phyloP scores from a whole-genome alignment of 2,888 invertebrate genomes.

The Cinara cedri region DNA sequence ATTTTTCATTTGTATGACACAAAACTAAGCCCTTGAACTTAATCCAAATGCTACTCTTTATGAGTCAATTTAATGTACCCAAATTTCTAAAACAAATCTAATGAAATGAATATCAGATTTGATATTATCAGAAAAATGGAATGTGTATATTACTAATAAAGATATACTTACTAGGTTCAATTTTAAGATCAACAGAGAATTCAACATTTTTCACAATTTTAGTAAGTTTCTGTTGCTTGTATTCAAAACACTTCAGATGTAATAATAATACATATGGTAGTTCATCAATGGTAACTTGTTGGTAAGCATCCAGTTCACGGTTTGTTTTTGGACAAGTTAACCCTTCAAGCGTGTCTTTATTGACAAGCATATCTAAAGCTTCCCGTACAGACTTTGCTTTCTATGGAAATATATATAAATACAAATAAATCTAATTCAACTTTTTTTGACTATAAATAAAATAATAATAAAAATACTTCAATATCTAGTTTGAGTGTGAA shows the following conservation, averaged over 20 bases:
- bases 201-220: constrained; percentile 91
- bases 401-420: constrained; percentile 64
- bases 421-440: neutral
- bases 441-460: neutral
- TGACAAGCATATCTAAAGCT: constrained; percentile 84
- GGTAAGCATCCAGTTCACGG: constrained; percentile 85
- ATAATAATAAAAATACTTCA: constrained; percentile 69
- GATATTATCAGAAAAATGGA: constrained; percentile 40
- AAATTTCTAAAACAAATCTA: constrained; percentile 40
- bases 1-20: constrained; percentile 24
- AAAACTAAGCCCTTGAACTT: constrained; percentile 35
- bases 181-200: constrained; percentile 86
- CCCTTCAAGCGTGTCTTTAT: constrained; percentile 79
- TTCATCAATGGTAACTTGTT: constrained; percentile 86
- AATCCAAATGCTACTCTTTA: constrained; percentile 45
- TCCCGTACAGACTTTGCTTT: constrained; percentile 83
- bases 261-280: constrained; percentile 86
- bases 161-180: constrained; percentile 78
- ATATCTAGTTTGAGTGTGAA: constrained; percentile 94
- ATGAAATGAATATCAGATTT: constrained; percentile 6
- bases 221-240: constrained; percentile 82
- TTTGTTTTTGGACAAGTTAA: constrained; percentile 82
- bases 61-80: constrained; percentile 50
- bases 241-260: constrained; percentile 94
- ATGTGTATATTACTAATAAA: constrained; percentile 28